phyloP scores from a whole-genome alignment of 2,888 invertebrate genomes.

The Idaea dimidiata region DNA sequence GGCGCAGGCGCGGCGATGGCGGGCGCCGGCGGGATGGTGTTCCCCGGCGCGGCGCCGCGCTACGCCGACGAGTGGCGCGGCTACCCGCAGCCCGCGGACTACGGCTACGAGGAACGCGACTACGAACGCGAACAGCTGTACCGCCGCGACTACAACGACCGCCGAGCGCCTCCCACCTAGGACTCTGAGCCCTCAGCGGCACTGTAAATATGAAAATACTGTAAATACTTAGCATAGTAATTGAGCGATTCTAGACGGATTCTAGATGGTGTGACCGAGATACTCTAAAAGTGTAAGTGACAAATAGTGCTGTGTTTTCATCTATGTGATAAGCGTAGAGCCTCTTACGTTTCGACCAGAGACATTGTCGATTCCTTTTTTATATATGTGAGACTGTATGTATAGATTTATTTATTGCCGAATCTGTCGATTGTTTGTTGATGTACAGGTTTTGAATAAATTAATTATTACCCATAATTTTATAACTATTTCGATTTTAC shows the following conservation, averaged over 20 bases:
- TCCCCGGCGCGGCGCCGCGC: conserved; percentile 57
- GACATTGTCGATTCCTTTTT: conserved; percentile 61
- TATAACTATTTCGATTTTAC: conserved; percentile 68
- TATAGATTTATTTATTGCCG: conserved; percentile 78
- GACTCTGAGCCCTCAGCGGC: conserved; percentile 22
- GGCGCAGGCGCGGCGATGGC: conserved; percentile 64
- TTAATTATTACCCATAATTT: conserved; percentile 57
- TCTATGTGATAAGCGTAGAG: conserved; percentile 76
- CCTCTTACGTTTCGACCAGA: conserved; percentile 53
- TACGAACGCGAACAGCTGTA: conserved; percentile 78
- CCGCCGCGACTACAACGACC: conserved; percentile 82
- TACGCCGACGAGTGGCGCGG: conserved; percentile 77
- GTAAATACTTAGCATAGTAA: conserved; percentile 61
- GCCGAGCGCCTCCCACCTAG: conserved; percentile 82
- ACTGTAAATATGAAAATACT: conserved; percentile 60
- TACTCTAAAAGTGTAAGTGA: conserved; percentile 72
- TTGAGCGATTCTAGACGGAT: conserved; percentile 44
- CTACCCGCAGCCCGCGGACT: conserved; percentile 74
- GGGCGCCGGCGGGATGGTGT: conserved; percentile 74
- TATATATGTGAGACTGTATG: conserved; percentile 68
- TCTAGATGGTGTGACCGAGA: conserved; percentile 59
- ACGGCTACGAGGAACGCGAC: conserved; percentile 77
- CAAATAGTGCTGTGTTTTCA: conserved; percentile 78
- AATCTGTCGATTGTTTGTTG: conserved; percentile 67
- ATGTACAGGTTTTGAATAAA: conserved; percentile 68